These are phyloP conservation scores for Ariolimax columbianus DNA, from an alignment of 2,888 invertebrate genomes.

Conservation along the genomic window DNA sequence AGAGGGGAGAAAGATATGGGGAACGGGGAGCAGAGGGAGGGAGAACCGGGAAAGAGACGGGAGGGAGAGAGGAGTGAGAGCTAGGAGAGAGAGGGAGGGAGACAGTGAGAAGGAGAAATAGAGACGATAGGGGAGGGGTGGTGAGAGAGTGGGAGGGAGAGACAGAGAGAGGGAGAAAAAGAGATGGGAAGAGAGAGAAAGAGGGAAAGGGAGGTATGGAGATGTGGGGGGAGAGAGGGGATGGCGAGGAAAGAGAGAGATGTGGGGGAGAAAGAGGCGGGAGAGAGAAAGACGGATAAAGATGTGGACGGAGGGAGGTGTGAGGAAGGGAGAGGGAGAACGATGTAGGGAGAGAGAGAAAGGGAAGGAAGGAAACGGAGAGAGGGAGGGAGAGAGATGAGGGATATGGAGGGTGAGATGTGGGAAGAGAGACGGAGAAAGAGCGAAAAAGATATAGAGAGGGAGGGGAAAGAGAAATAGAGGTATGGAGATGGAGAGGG, in stretches of 20 bases:
- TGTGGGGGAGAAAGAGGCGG: background rate
- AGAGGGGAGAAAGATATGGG: slow-evolving; percentile 37
- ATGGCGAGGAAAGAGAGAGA: background rate
- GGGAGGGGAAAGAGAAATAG: background rate
- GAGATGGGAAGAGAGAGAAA: background rate
- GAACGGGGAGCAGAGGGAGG: slow-evolving; percentile 54
- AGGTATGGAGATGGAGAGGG: background rate
- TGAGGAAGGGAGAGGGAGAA: slow-evolving; percentile 28
- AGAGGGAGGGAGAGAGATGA: background rate
- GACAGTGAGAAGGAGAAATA: too few relatives aligned
- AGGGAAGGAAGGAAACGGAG: background rate
- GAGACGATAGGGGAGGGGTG: too few relatives aligned
- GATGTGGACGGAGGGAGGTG: slow-evolving; percentile 48
- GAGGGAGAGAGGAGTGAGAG: too few relatives aligned
- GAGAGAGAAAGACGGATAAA: slow-evolving; percentile 51
- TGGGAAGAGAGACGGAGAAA: too few relatives aligned
- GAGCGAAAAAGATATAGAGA: background rate
- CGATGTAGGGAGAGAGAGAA: slow-evolving; percentile 44
- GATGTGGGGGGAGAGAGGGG: background rate
- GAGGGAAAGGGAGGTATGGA: too few relatives aligned
- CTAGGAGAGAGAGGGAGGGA: too few relatives aligned
- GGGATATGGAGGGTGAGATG: too few relatives aligned
- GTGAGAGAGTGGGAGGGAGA: too few relatives aligned
- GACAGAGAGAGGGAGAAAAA: background rate
- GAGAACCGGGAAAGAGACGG: slow-evolving; percentile 21